Percentiles rank a stretch among this genome's conserved stretches.
Evolutionary conservation across 2,797 vertebrate genomes (phyloP).

Genomic region (Chiroxiphia lanceolata): DNA sequence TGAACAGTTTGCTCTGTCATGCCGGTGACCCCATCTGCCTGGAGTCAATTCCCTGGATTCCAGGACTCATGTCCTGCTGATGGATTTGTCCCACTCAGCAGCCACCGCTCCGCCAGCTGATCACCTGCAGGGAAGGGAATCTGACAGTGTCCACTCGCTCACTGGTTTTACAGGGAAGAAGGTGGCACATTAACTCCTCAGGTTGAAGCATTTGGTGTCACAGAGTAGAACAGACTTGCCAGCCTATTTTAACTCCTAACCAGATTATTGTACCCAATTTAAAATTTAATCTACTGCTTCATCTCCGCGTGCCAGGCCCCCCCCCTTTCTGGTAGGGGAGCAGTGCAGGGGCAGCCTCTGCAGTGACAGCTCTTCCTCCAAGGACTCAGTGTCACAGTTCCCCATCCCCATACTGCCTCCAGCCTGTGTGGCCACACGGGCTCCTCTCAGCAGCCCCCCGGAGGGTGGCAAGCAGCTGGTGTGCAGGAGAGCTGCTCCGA

Average conservation of each 20-base stretch:
- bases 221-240: background rate
- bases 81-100: accelerated
- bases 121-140: background rate
- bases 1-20: background rate
- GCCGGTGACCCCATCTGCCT: background rate
- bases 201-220: background rate
- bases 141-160: accelerated
- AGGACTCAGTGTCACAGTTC: background rate
- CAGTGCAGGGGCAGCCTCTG: background rate
- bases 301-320: background rate
- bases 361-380: background rate
- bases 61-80: background rate
- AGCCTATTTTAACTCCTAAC: background rate
- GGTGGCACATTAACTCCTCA: background rate
- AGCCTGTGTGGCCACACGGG: accelerated
- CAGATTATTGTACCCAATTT: background rate
- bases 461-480: background rate
- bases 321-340: background rate
- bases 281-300: background rate
- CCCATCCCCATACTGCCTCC: background rate
- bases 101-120: accelerated
- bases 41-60: background rate
- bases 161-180: background rate
- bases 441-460: background rate
- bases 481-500: background rate